Evolutionary conservation across 1,140 invertebrate genomes (phyloP).

Genomic region (Phthorimaea operculella): DNA sequence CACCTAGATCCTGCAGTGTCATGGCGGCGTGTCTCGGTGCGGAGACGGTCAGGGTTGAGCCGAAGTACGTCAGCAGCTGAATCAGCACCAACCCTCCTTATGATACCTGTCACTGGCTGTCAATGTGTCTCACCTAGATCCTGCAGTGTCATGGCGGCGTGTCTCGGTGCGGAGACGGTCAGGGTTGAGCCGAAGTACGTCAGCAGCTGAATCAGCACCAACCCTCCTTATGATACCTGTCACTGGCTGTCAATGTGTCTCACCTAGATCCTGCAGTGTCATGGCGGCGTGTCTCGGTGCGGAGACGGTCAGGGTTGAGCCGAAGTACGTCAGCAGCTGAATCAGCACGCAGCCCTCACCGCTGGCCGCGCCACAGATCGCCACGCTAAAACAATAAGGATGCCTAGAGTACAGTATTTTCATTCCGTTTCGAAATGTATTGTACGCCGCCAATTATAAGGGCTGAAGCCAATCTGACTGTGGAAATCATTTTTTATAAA

Average conservation of each 20-base stretch:
- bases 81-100: too few relatives aligned
- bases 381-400: slow-evolving; percentile 23
- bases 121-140: too few relatives aligned
- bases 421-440: too few relatives aligned
- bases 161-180: slow-evolving; percentile 31
- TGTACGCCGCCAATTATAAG: too few relatives aligned
- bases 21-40: too few relatives aligned
- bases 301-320: slow-evolving; percentile 36
- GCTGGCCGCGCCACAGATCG: slow-evolving; percentile 40
- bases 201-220: slow-evolving; percentile 52
- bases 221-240: slow-evolving; percentile 45
- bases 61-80: too few relatives aligned
- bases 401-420: too few relatives aligned
- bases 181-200: slow-evolving; percentile 41
- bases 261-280: slow-evolving; percentile 37
- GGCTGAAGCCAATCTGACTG: too few relatives aligned
- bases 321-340: slow-evolving; percentile 47
- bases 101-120: too few relatives aligned
- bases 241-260: slow-evolving; percentile 28
- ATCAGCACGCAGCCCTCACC: slow-evolving; percentile 49
- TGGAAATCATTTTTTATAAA: too few relatives aligned
- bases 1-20: too few relatives aligned
- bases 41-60: too few relatives aligned
- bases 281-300: slow-evolving; percentile 28
- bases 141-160: slow-evolving; percentile 25